A percentile compares a stretch with the other conserved stretches of the same genome.
phyloP scores from a whole-genome alignment of 2,888 invertebrate species.

The Chrysopilus asiliformis region DNA sequence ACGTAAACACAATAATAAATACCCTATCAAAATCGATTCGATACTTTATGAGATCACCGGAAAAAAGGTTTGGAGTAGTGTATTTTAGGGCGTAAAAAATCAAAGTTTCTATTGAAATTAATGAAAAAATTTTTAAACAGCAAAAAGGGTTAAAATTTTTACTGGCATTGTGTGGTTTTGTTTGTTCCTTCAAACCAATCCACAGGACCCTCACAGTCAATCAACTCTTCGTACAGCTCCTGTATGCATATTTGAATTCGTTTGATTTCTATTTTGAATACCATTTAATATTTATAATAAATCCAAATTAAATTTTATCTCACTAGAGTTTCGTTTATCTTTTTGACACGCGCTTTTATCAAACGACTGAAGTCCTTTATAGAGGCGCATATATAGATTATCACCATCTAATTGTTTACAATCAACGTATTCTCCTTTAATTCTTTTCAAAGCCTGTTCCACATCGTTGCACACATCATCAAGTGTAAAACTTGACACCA shows the following conservation, averaged over 20 bases:
- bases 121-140: neutral
- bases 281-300: no score
- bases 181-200: constrained; percentile 42
- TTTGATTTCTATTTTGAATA: no score
- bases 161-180: constrained; percentile 36
- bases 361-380: constrained; percentile 35
- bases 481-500: constrained; percentile 34
- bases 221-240: constrained; percentile 38
- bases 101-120: no score
- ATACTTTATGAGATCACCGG: no score
- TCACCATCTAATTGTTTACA: constrained; percentile 31
- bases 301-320: no score
- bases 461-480: constrained; percentile 22
- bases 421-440: constrained; percentile 30
- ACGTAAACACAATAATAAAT: no score
- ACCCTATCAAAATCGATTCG: no score
- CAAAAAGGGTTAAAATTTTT: constrained; percentile 9
- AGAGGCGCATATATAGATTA: constrained; percentile 38
- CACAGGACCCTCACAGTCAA: constrained; percentile 39
- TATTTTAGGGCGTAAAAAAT: no score
- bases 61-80: no score
- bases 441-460: constrained; percentile 27
- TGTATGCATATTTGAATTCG: constrained; percentile 36
- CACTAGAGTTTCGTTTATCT: constrained; percentile 12
- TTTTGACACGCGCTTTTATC: constrained; percentile 33